Conservation (phyloP, 2,113 vertebrate species). For the Centrocercus urophasianus region DNA sequence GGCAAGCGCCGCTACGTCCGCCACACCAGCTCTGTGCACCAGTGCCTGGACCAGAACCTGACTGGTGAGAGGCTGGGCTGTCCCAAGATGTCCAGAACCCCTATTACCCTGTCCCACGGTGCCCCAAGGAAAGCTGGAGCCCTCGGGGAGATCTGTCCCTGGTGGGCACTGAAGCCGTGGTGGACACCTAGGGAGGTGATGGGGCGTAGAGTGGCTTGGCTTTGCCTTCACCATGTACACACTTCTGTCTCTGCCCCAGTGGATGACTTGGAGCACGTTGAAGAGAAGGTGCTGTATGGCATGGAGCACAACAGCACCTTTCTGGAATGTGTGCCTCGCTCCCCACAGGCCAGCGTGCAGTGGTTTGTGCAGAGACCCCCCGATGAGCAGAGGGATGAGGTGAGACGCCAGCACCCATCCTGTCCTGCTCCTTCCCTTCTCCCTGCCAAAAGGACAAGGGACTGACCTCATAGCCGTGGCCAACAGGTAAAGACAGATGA, state of each 20-base stretch:
- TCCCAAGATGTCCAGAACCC: no score
- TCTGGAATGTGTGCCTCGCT: conserved; percentile 91
- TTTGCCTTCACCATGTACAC: background rate
- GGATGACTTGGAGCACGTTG: conserved; percentile 78
- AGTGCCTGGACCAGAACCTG: conserved; percentile 89
- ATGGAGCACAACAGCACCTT: conserved; percentile 94
- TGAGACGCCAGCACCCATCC: conserved; percentile 43
- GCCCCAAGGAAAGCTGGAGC: background rate
- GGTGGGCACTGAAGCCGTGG: background rate
- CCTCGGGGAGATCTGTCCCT: background rate
- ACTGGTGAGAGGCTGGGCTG: conserved; percentile 77
- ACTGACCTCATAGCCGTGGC: rapidly evolving
- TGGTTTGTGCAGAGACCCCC: conserved; percentile 88
- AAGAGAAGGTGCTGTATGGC: conserved; percentile 85
- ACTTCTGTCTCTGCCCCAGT: conserved; percentile 51
- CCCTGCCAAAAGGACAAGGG: background rate
- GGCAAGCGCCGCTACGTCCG: conserved; percentile 84
- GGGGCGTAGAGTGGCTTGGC: background rate
- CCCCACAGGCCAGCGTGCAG: conserved; percentile 86
- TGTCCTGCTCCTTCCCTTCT: background rate
- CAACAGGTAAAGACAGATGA: conserved; percentile 89
- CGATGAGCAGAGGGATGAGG: conserved; percentile 84
- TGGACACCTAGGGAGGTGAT: background rate
- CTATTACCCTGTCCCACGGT: rapidly evolving
- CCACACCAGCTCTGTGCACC: conserved; percentile 86